Conservation (phyloP, 2,113 vertebrate species). For the Platichthys flesus region DNA sequence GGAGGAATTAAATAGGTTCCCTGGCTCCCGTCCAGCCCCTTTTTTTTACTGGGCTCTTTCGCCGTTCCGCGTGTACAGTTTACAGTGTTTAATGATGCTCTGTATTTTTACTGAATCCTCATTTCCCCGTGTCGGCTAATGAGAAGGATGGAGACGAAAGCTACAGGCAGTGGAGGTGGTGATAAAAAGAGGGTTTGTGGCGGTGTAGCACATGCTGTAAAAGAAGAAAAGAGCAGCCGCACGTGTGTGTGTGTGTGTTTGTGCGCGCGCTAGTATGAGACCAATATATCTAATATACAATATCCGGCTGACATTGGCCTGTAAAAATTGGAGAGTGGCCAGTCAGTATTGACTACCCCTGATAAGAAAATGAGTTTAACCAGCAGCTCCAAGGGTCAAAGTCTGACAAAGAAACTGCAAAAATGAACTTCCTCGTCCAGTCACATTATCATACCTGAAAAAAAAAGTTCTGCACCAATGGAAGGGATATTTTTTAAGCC, state of each 20-base stretch:
- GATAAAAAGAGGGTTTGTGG: conserved; percentile 73
- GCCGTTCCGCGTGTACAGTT: conserved; percentile 71
- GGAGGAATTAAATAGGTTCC: conserved; percentile 76
- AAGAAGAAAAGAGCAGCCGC: conserved; percentile 33
- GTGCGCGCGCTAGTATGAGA: conserved; percentile 16
- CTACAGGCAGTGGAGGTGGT: conserved; percentile 58
- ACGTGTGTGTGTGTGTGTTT: conserved; percentile 8
- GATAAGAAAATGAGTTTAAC: conserved; percentile 35
- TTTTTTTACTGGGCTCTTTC: conserved; percentile 68
- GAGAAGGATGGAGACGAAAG: conserved; percentile 67
- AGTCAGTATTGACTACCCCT: conserved; percentile 25
- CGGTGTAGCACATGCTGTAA: conserved; percentile 64
- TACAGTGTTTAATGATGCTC: conserved; percentile 80
- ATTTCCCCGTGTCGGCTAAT: conserved; percentile 71
- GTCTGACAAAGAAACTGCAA: conserved; percentile 19
- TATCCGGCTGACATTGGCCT: conserved; percentile 26
- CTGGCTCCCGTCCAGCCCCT: conserved; percentile 69
- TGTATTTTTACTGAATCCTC: conserved; percentile 77
- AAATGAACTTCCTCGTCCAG: not conserved
- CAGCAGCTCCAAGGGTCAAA: conserved; percentile 25
- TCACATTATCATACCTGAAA: conserved; percentile 12
- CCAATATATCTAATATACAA: conserved; percentile 28
- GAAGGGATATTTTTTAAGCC: too few species aligned
- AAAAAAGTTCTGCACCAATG: not conserved
- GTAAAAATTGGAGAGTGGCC: conserved; percentile 31